phyloP scores from a whole-genome alignment of 2,113 vertebrate species.

The Cacatua alba region DNA sequence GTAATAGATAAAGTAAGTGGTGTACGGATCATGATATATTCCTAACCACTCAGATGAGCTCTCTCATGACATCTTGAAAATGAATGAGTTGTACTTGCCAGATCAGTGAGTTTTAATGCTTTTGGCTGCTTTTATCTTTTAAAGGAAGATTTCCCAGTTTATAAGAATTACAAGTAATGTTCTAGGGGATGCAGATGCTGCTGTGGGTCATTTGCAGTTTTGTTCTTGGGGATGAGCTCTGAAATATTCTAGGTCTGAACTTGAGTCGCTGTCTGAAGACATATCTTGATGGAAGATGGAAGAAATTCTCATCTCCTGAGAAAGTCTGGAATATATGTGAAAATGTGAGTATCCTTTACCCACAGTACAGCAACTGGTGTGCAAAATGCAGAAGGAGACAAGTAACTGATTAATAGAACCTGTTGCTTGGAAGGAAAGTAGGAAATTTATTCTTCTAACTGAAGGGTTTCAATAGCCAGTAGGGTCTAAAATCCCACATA shows the following conservation, averaged over 20 bases:
- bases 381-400: conserved; percentile 6
- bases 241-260: background rate
- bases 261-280: background rate
- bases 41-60: background rate
- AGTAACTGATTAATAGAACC: background rate
- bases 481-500: background rate
- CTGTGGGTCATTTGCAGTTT: background rate
- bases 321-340: background rate
- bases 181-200: background rate
- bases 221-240: background rate
- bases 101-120: background rate
- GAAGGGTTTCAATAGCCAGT: background rate
- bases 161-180: background rate
- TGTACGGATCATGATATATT: background rate
- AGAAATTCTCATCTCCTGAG: background rate
- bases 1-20: background rate
- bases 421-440: background rate
- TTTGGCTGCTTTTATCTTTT: background rate
- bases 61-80: background rate
- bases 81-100: background rate
- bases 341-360: background rate
- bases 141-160: background rate
- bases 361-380: background rate
- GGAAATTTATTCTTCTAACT: background rate
- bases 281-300: background rate